Evolutionary conservation across 2,888 invertebrate genomes (phyloP).

Genomic region (Orthosia incerta): DNA sequence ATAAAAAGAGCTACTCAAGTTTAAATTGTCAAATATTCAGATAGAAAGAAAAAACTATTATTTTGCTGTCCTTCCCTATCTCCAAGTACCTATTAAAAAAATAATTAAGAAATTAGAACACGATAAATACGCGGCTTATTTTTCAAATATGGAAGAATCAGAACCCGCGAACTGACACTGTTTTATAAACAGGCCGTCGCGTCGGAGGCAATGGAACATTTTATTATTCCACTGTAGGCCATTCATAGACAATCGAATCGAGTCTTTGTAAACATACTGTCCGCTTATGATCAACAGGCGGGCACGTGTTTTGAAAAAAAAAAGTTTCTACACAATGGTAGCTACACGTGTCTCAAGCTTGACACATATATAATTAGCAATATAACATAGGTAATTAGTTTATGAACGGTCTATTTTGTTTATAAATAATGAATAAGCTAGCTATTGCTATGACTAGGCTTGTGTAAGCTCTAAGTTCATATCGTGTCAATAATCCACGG

Average conservation of each 20-base stretch:
- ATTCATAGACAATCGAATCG: slow-evolving; percentile 68
- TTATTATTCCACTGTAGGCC: slow-evolving; percentile 55
- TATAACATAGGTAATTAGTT: slow-evolving; percentile 10
- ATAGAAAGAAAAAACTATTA: not conserved
- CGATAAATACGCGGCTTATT: slow-evolving; percentile 37
- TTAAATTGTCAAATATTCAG: no score
- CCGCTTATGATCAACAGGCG: slow-evolving; percentile 52
- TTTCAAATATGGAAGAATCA: slow-evolving; percentile 56
- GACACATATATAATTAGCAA: slow-evolving; percentile 24
- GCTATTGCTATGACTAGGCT: not conserved
- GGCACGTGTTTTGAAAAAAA: slow-evolving; percentile 66
- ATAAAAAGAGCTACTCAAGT: no score
- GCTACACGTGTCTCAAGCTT: slow-evolving; percentile 39
- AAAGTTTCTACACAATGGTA: slow-evolving; percentile 60
- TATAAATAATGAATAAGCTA: slow-evolving; percentile 28
- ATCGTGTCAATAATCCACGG: not conserved
- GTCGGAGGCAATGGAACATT: slow-evolving; percentile 62
- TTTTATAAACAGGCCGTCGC: slow-evolving; percentile 71
- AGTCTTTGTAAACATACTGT: slow-evolving; percentile 69
- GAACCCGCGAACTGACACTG: slow-evolving; percentile 58
- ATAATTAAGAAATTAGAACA: slow-evolving; percentile 6
- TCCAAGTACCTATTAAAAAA: not conserved
- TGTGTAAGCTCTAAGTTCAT: slow-evolving; percentile 25
- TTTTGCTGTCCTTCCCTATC: not conserved
- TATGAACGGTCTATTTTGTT: slow-evolving; percentile 35